Evolutionary conservation across 2,113 vertebrate genomes (phyloP).

Genomic region (Zosterops lateralis): DNA sequence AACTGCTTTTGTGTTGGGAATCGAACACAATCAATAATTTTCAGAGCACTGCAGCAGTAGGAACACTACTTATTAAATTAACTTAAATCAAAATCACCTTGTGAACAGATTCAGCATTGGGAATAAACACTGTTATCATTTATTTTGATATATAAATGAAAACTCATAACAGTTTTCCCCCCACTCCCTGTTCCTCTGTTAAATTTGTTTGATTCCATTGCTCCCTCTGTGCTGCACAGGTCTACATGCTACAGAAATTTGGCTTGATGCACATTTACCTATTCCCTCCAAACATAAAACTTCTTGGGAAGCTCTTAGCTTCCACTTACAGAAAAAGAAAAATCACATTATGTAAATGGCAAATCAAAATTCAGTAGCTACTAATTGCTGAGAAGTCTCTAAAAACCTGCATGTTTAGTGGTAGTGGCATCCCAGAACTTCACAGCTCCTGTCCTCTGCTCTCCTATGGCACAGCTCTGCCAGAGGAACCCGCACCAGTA

Average conservation of each 20-base stretch:
- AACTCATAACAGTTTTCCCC: neutral
- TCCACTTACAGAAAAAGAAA: neutral
- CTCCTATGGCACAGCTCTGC: neutral
- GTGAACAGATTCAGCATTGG: neutral
- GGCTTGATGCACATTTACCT: neutral
- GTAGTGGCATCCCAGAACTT: neutral
- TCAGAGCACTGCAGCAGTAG: neutral
- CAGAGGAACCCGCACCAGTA: neutral
- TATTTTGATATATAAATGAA: neutral
- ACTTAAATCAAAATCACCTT: neutral
- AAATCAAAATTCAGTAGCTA: constrained; percentile 37
- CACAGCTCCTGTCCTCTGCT: neutral
- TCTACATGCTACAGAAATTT: neutral
- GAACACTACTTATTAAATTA: neutral
- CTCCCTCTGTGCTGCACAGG: neutral
- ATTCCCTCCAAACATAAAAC: neutral
- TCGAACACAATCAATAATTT: neutral
- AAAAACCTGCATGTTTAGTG: neutral
- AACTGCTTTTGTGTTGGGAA: neutral
- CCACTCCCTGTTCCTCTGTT: neutral
- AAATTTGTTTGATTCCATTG: neutral
- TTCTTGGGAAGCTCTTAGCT: constrained; percentile 13
- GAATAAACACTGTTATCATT: neutral
- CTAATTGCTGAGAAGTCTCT: constrained; percentile 9
- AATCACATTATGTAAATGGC: constrained; percentile 25